Conservation (phyloP, 2,888 invertebrate genomes). For the Apodemia duryi region DNA sequence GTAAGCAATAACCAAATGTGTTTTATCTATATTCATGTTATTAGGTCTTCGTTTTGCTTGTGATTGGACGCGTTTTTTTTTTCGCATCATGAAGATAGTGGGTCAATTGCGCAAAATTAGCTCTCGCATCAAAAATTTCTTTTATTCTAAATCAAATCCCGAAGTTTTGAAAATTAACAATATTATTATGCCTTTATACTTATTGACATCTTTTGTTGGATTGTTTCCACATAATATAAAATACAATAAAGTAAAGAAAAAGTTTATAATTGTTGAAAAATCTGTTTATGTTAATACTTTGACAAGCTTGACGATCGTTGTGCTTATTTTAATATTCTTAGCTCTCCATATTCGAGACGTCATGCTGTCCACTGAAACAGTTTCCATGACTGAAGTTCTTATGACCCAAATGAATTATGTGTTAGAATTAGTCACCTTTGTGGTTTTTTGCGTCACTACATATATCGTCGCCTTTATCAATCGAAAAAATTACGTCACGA, state of each 20-base stretch:
- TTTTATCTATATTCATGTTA: background rate
- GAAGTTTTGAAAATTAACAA: conserved; percentile 13
- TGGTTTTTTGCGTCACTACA: conserved; percentile 40
- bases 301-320: conserved; percentile 41
- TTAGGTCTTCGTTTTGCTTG: background rate
- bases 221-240: conserved; percentile 38
- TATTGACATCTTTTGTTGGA: conserved; percentile 34
- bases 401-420: conserved; percentile 57
- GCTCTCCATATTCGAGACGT: conserved; percentile 46
- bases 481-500: conserved; percentile 46
- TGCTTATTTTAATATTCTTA: conserved; percentile 42
- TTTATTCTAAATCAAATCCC: conserved; percentile 9
- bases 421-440: conserved; percentile 43
- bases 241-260: conserved; percentile 30
- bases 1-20: conserved; percentile 8
- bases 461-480: conserved; percentile 48
- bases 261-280: conserved; percentile 40
- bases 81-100: background rate
- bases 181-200: conserved; percentile 36
- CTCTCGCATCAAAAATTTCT: conserved; percentile 24
- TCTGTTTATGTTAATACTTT: conserved; percentile 53
- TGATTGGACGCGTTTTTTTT: background rate
- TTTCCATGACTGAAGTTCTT: conserved; percentile 42
- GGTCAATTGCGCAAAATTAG: background rate
- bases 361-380: conserved; percentile 37